phyloP scores from a whole-genome alignment of 2,888 invertebrate species.

The Dromius quadrimaculatus region DNA sequence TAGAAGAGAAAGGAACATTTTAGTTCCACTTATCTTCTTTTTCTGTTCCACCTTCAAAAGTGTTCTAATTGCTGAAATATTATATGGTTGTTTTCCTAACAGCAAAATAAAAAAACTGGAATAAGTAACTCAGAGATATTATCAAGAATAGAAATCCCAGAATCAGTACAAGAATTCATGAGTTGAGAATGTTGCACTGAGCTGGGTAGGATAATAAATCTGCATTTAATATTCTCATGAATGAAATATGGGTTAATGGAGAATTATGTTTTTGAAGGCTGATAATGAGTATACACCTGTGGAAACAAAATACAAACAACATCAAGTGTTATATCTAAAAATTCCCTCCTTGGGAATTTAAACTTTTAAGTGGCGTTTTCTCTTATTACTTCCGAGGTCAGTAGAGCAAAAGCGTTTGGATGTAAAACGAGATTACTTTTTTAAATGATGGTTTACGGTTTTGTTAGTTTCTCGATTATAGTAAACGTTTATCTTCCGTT shows the following conservation, averaged over 20 bases:
- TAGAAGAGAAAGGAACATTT: slow-evolving; percentile 12
- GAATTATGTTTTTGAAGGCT: slow-evolving; percentile 23
- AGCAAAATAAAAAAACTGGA: slow-evolving; percentile 20
- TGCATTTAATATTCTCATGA: slow-evolving; percentile 8
- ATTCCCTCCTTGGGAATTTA: slow-evolving; percentile 12
- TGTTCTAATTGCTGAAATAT: slow-evolving; percentile 15
- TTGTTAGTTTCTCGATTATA: slow-evolving; percentile 31
- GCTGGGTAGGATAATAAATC: slow-evolving; percentile 17
- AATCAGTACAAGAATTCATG: no score
- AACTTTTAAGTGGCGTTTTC: slow-evolving; percentile 24
- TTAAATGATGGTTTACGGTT: slow-evolving; percentile 37
- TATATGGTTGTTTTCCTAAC: slow-evolving; percentile 26
- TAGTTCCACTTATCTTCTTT: slow-evolving; percentile 14
- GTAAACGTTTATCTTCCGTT: slow-evolving; percentile 32
- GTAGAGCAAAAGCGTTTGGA: slow-evolving; percentile 16
- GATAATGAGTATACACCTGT: slow-evolving; percentile 1
- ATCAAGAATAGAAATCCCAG: no score
- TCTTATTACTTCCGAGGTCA: background rate
- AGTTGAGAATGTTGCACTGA: no score
- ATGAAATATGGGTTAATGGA: slow-evolving; percentile 16
- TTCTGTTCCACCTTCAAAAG: slow-evolving; percentile 18
- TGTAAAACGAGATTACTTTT: slow-evolving; percentile 26
- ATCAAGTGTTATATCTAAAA: slow-evolving; percentile 2
- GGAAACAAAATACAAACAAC: background rate
- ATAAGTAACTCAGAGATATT: background rate